Percentiles rank a stretch among this genome's conserved stretches.
Conservation (phyloP, 2,113 vertebrate species). For the Odontesthes bonariensis region DNA sequence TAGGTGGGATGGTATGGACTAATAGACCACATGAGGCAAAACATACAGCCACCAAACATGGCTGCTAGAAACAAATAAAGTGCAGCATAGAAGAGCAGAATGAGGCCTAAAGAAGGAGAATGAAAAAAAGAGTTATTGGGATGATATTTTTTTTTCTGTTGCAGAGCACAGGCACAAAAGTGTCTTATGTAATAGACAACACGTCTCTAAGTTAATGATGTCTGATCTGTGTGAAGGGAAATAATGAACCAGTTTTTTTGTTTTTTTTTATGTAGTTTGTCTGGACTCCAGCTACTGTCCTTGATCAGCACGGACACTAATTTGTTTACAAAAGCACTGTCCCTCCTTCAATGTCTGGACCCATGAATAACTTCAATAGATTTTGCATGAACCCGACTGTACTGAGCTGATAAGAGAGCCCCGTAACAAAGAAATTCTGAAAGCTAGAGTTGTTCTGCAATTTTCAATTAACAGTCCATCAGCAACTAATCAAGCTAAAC, state of each 20-base stretch:
- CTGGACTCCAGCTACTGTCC: conserved; percentile 56
- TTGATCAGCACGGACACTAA: conserved; percentile 43
- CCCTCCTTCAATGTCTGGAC: conserved; percentile 13
- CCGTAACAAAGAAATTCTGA: conserved; percentile 31
- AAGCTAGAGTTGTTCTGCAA: conserved; percentile 46
- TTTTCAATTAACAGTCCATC: conserved; percentile 73
- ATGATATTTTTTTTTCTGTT: neutral
- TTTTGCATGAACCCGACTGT: conserved; percentile 5
- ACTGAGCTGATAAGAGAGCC: conserved; percentile 41
- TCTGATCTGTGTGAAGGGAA: conserved; percentile 26
- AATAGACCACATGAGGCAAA: conserved; percentile 92
- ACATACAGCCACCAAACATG: conserved; percentile 94
- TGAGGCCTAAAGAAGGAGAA: conserved; percentile 84
- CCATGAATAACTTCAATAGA: conserved; percentile 11
- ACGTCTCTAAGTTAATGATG: neutral
- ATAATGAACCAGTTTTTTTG: conserved; percentile 15
- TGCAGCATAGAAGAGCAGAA: conserved; percentile 92
- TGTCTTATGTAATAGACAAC: conserved; percentile 30
- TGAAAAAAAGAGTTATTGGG: conserved; percentile 4
- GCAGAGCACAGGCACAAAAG: conserved; percentile 1
- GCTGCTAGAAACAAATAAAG: conserved; percentile 93
- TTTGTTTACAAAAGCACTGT: conserved; percentile 45
- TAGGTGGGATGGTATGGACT: conserved; percentile 91
- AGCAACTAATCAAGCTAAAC: conserved; percentile 75
- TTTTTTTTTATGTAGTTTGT: conserved; percentile 11